phyloP scores from a whole-genome alignment of 2,888 invertebrate genomes.

The Glomeris marginata region DNA sequence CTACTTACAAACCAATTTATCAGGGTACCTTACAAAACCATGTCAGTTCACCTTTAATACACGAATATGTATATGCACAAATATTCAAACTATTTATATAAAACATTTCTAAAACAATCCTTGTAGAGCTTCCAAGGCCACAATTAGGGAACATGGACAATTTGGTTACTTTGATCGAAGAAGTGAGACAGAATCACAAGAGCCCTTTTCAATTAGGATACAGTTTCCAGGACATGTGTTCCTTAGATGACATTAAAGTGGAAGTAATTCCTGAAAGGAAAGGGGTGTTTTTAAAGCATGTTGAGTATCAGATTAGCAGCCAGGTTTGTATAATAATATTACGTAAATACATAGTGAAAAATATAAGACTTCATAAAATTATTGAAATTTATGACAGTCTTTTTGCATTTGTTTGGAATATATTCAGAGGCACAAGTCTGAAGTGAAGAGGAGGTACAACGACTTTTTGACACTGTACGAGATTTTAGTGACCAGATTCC shows the following conservation, averaged over 20 bases:
- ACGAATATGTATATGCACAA: too few relatives aligned
- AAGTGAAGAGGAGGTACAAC: conserved; percentile 30
- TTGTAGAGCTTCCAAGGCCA: conserved; percentile 31
- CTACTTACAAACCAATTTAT: too few relatives aligned
- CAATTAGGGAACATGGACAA: conserved; percentile 28
- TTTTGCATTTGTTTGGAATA: conserved; percentile 2
- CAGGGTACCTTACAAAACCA: too few relatives aligned
- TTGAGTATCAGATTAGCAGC: conserved; percentile 33
- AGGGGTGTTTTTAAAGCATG: conserved; percentile 32
- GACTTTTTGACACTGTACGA: conserved; percentile 32
- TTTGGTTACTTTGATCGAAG: conserved; percentile 24
- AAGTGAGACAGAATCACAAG: conserved; percentile 24
- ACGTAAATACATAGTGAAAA: not conserved
- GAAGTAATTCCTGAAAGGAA: conserved; percentile 33
- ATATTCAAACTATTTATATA: too few relatives aligned
- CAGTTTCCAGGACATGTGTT: conserved; percentile 26
- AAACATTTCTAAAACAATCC: too few relatives aligned
- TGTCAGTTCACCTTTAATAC: too few relatives aligned
- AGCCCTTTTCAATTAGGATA: conserved; percentile 28
- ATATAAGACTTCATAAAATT: not conserved
- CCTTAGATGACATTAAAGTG: conserved; percentile 29
- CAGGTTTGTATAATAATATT: conserved; percentile 22
- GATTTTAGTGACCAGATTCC: conserved; percentile 28
- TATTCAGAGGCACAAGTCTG: conserved; percentile 27
- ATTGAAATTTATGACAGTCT: not conserved